Base-by-base conservation (phyloP, 2,797 vertebrate species). In the Crax fasciolata region DNA sequence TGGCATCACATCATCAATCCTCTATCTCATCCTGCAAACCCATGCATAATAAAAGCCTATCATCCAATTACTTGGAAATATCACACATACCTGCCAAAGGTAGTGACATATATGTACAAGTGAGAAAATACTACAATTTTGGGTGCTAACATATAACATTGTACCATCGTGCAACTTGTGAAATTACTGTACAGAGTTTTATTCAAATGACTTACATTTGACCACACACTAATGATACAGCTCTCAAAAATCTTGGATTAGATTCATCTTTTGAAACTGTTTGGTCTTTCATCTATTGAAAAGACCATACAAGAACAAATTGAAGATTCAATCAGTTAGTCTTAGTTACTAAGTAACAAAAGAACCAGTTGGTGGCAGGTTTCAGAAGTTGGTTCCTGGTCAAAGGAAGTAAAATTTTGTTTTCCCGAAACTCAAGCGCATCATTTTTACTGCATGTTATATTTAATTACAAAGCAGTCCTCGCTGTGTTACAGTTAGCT, bases 321-420 rank as follows among this genome's bases (percentile, higher is more conserved):
- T 87, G 63, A 93, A 94, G 84, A 95, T 27, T 54, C 20, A 78
- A 44, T 58, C 51, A 87, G 48, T 88, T 96, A 15, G 84, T 89
- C 39, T 89, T 62, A 94, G 32, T 89, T 68, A 80, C 21, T 76
- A 48, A 52, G 51, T 18, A 82, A 74, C 32, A 82, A 84, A 96
- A 90, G 14, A 84, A 81, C 49, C 15, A 15, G 52, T 90, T 93
- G 80, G 59, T 95, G 65, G 71, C 46, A 94, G 54, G 91, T 97
- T 96, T 90, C 73, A 95, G 87, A 87, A 81, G 63, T 87, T 88
- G 77, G 13, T 62, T 84, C 89, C 93, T 87, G 43, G 63, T 94
- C 74, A 78, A 95, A 96, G 91, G 77, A 96, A 89, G n/a, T 48
- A 86, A 91, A 23, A 90, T 74, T 86, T 76, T 90, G 6, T 91